phyloP scores from a whole-genome alignment of 2,888 invertebrate genomes.

The Brenthis hecate region DNA sequence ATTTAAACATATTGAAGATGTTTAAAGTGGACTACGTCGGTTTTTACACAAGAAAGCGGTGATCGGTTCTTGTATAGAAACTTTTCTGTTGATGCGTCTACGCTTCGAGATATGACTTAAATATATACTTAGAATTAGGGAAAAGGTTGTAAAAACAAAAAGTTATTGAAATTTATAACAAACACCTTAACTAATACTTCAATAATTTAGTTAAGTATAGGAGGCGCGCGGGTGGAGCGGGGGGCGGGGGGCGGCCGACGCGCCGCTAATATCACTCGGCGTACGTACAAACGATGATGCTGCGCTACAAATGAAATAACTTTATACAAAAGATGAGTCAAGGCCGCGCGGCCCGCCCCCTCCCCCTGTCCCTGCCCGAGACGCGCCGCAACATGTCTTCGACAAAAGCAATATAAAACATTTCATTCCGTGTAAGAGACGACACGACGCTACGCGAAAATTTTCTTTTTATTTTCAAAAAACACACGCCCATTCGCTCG shows the following conservation, averaged over 20 bases:
- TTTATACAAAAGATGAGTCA: slow-evolving; percentile 67
- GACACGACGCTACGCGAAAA: slow-evolving; percentile 80
- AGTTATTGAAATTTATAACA: slow-evolving; percentile 82
- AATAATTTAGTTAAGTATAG: slow-evolving; percentile 74
- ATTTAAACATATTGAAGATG: slow-evolving; percentile 80
- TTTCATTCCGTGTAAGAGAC: slow-evolving; percentile 80
- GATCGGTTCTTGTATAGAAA: slow-evolving; percentile 66
- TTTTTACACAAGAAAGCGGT: slow-evolving; percentile 67
- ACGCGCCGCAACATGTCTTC: slow-evolving; percentile 58
- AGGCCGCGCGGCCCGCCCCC: slow-evolving; percentile 49
- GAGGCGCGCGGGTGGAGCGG: slow-evolving; percentile 47
- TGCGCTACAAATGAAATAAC: slow-evolving; percentile 66
- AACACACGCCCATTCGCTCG: slow-evolving; percentile 81
- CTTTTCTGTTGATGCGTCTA: slow-evolving; percentile 73
- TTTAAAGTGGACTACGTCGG: slow-evolving; percentile 78
- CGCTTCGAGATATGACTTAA: slow-evolving; percentile 81
- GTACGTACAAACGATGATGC: slow-evolving; percentile 45
- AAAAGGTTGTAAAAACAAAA: slow-evolving; percentile 81
- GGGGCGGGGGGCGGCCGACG: slow-evolving; percentile 46
- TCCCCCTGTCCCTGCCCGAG: slow-evolving; percentile 46
- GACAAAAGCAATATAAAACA: slow-evolving; percentile 80
- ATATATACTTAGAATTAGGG: slow-evolving; percentile 80
- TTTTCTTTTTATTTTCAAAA: slow-evolving; percentile 72
- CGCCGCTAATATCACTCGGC: slow-evolving; percentile 48
- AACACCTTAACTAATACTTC: slow-evolving; percentile 81